phyloP scores from a whole-genome alignment of 30 jellyfish, hydroid and myxozoan species.

The Pseudorhiza aurosa region DNA sequence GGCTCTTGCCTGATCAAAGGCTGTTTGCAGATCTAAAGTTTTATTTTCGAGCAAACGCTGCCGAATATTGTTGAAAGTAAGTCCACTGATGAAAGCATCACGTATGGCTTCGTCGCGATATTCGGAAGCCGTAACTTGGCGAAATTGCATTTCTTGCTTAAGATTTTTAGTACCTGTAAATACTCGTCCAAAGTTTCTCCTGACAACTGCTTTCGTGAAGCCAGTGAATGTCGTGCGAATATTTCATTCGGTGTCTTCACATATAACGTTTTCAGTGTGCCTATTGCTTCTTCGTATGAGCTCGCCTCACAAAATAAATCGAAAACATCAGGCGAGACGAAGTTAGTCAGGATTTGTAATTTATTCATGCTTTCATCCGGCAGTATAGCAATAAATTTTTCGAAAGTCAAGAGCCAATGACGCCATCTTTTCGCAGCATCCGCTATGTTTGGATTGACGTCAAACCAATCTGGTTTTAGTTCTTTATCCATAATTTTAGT shows the following conservation, averaged over 20 bases:
- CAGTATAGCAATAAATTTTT: conserved; percentile 53
- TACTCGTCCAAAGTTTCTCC: conserved; percentile 77
- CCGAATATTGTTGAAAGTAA: conserved; percentile 50
- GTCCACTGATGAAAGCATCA: conserved; percentile 76
- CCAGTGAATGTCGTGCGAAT: conserved; percentile 28
- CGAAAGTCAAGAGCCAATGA: conserved; percentile 76
- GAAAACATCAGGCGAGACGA: conserved; percentile 54
- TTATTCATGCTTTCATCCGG: conserved; percentile 48
- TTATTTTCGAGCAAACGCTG: conserved; percentile 68
- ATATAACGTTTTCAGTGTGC: conserved; percentile 44
- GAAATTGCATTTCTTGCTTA: conserved; percentile 73
- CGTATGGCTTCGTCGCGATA: conserved; percentile 68
- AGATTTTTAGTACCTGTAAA: conserved; percentile 64
- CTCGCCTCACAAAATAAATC: conserved; percentile 51
- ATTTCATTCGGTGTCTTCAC: conserved; percentile 59
- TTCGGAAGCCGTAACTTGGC: conserved; percentile 56
- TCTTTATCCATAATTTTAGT: conserved; percentile 52
- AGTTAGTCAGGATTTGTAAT: conserved; percentile 53
- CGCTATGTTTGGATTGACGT: conserved; percentile 43
- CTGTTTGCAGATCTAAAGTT: conserved; percentile 25
- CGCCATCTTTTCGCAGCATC: conserved; percentile 63
- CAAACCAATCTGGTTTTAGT: conserved; percentile 70
- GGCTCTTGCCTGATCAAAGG: conserved; percentile 48
- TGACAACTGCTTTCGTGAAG: conserved; percentile 69
- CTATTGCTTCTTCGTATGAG: conserved; percentile 58